phyloP scores from a whole-genome alignment of 2,888 invertebrate species.

The Antheraea yamamai region DNA sequence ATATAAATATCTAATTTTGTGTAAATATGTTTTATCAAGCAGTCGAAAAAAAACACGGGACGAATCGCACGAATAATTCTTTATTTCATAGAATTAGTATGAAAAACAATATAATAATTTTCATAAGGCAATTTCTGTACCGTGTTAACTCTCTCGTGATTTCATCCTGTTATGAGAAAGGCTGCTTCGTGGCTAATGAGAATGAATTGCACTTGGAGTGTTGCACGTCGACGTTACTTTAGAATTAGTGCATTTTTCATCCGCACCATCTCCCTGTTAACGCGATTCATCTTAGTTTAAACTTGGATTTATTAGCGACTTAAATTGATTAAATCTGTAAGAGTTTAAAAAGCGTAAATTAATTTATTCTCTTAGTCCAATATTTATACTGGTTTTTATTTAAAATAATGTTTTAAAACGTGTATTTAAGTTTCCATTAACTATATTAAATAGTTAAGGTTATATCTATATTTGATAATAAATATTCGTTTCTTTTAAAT shows the following conservation, averaged over 20 bases:
- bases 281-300: conserved; percentile 67
- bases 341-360: conserved; percentile 9
- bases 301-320: conserved; percentile 56
- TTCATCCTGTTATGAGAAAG: conserved; percentile 66
- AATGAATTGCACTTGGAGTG: conserved; percentile 68
- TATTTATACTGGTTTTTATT: neutral
- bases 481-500: too few relatives aligned
- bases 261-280: conserved; percentile 50
- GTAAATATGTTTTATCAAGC: too few relatives aligned
- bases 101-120: neutral
- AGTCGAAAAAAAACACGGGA: too few relatives aligned
- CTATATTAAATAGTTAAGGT: too few relatives aligned
- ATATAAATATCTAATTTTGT: too few relatives aligned
- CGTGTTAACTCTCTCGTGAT: conserved; percentile 41
- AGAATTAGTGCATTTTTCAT: conserved; percentile 76
- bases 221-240: conserved; percentile 53
- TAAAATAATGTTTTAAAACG: neutral
- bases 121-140: conserved; percentile 5
- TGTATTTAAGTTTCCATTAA: too few relatives aligned
- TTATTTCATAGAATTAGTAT: too few relatives aligned
- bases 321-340: conserved; percentile 51
- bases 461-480: too few relatives aligned
- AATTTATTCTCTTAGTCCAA: neutral
- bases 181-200: conserved; percentile 67
- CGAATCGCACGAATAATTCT: neutral